Percentiles rank a stretch among this genome's conserved stretches.
Evolutionary conservation across 2,888 invertebrate genomes (phyloP).

Genomic region (Oxytorus armatus): DNA sequence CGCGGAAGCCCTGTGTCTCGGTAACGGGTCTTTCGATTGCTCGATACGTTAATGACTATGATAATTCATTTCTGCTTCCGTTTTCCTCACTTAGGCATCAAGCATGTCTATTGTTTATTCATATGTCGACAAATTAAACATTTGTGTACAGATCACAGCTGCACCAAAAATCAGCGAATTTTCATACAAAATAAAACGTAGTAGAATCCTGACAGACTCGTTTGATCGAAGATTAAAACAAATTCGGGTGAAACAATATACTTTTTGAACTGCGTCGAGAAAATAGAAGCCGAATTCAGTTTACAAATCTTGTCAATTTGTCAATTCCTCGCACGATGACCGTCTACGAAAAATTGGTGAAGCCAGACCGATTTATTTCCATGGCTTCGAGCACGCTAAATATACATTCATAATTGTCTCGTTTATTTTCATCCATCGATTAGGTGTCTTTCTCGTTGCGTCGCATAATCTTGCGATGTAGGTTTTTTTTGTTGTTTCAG

Average conservation of each 20-base stretch:
- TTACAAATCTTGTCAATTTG: background rate
- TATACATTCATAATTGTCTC: background rate
- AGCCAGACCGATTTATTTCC: conserved; percentile 58
- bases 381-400: conserved; percentile 61
- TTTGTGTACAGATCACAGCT: background rate
- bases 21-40: conserved; percentile 45
- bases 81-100: conserved; percentile 10
- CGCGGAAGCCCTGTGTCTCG: conserved; percentile 3
- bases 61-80: conserved; percentile 34
- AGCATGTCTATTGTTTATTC: conserved; percentile 35
- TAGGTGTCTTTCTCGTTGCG: background rate
- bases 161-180: background rate
- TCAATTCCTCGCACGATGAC: background rate
- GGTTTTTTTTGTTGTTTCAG: conserved; percentile 19
- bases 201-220: conserved; percentile 1
- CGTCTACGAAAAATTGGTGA: conserved; percentile 28
- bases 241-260: background rate
- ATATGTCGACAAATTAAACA: conserved; percentile 14
- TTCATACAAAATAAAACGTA: background rate
- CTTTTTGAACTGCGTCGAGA: background rate
- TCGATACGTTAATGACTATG: conserved; percentile 45
- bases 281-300: conserved; percentile 1
- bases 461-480: conserved; percentile 27
- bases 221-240: background rate
- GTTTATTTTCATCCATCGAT: conserved; percentile 35